Percentiles rank a stretch among this genome's conserved stretches.
These are phyloP conservation scores for Clarias platycephalus DNA, from an alignment of 2,797 vertebrate species.

Conservation along the genomic window DNA sequence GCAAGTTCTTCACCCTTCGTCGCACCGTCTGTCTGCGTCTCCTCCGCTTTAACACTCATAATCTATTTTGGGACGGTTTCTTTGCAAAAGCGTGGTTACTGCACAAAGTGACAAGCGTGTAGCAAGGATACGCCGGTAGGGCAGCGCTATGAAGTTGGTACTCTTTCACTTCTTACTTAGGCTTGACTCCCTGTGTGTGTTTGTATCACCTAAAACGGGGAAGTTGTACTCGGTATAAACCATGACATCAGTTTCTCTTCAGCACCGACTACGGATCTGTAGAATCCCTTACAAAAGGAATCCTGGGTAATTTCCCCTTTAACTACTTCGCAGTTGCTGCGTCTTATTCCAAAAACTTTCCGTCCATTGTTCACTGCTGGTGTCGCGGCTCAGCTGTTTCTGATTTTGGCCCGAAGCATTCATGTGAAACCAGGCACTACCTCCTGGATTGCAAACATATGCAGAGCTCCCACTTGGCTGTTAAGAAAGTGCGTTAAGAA, in stretches of 20 bases:
- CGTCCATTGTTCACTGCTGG: background rate
- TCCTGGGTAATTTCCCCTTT: background rate
- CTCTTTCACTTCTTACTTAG: background rate
- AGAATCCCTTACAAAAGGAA: background rate
- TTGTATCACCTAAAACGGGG: background rate
- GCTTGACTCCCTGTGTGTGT: no score
- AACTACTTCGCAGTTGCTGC: background rate
- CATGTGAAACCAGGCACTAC: conserved; percentile 1
- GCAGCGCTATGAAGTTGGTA: background rate
- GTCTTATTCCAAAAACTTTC: background rate
- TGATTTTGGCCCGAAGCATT: conserved; percentile 5
- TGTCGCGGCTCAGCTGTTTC: background rate
- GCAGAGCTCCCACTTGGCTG: background rate
- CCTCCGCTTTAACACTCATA: background rate
- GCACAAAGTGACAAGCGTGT: background rate
- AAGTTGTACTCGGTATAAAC: background rate
- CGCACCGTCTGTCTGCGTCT: background rate
- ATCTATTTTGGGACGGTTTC: background rate
- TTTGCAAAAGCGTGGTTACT: background rate
- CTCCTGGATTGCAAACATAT: conserved; percentile 5
- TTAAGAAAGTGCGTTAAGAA: background rate
- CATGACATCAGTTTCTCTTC: background rate
- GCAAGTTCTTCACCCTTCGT: background rate
- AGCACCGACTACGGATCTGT: background rate
- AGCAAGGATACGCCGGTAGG: background rate